These are phyloP conservation scores for Sphaerophoria rueppellii DNA, from an alignment of 2,888 invertebrate species.

Conservation along the genomic window DNA sequence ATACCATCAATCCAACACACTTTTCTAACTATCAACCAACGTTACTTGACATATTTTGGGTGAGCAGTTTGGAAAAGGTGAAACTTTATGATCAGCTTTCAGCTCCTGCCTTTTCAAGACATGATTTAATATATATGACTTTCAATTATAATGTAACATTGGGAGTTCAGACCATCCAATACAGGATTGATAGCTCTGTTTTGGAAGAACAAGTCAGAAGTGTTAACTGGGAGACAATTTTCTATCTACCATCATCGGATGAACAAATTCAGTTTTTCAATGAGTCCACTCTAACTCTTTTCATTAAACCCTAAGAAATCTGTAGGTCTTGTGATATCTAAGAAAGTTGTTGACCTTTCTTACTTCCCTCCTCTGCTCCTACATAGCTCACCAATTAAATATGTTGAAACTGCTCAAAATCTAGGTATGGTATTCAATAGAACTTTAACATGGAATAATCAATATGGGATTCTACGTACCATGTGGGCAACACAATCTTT, in stretches of 20 bases:
- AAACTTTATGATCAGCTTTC: constrained; percentile 5
- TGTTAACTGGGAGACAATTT: too few relatives aligned
- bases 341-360: too few relatives aligned
- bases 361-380: too few relatives aligned
- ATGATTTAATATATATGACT: not conserved
- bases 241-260: not conserved
- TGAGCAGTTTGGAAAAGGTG: not conserved
- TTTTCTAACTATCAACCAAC: not conserved
- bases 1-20: constrained; percentile 6
- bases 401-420: too few relatives aligned
- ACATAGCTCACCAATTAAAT: too few relatives aligned
- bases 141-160: not conserved
- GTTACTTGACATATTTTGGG: not conserved
- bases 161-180: not conserved
- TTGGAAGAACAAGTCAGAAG: not conserved
- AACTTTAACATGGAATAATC: too few relatives aligned
- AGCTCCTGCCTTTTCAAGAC: not conserved
- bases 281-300: not conserved
- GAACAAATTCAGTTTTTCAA: constrained; percentile 2
- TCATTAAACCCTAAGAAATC: too few relatives aligned
- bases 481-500: too few relatives aligned
- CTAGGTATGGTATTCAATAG: too few relatives aligned
- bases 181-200: not conserved
- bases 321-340: too few relatives aligned
- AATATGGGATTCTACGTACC: too few relatives aligned